Base-by-base conservation (phyloP, 2,888 invertebrate species). In the Lysandra coridon region DNA sequence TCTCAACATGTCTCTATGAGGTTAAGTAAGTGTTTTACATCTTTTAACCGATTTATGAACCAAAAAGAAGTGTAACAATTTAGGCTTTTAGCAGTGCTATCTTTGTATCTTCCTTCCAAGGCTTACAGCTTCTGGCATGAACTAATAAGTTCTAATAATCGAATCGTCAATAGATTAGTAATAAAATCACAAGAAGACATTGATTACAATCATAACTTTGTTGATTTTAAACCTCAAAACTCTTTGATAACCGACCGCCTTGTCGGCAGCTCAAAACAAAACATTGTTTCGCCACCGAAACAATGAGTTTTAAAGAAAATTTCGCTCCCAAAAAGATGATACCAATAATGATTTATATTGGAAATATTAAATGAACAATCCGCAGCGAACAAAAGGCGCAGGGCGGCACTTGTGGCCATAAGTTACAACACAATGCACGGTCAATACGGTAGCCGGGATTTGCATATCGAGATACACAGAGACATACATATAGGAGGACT, bases 371-470 rank as follows among this genome's bases (percentile, higher is more conserved):
- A 74, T 73, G 74, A 73, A 78, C 73, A 73, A 57, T 73, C 40
- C 64, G 5, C 53, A 73, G 73, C 37, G 78, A 37, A 74, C 73
- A 74, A 78, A 73, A 73, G 74, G 74, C 79, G 60, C 74, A 23
- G 57, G 74, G 79, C 79, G 74, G 73, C 73, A 57, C 49, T 79
- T 74, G 73, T 78, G 73, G 60, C 90, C 90, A 90, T 90, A 90
- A 90, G 90, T 90, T 90, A 91, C 90, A 85, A 86, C 86, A 90
- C 91, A 90, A 90, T 90, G 91, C 88, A 86, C 88, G 89, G 89
- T 87, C 90, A 88, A 89, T 90, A 89, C 92, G 88, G 92, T 88
- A 90, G 91, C 91, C 84, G 83, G 83, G 82, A 92, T 92, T 92
- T 87, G 91, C 92, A 92, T 92, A 92, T 92, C 92, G 90, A 87